Percentiles rank a stretch among this genome's conserved stretches.
Conservation (phyloP, 2,888 invertebrate genomes). For the Cantharis rufa region DNA sequence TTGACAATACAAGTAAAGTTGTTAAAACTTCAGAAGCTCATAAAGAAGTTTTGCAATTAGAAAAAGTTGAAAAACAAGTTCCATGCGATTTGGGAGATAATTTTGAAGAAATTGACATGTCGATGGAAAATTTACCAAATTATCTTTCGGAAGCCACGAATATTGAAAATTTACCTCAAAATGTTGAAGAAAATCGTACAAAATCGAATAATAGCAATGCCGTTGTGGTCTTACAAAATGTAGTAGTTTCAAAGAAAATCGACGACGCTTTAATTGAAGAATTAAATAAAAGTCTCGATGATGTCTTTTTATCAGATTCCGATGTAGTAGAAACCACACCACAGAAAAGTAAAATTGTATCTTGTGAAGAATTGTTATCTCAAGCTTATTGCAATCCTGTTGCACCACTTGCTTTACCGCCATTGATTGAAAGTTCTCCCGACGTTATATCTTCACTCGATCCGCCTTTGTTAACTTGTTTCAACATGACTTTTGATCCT, state of each 20-base stretch:
- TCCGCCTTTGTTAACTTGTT: conserved; percentile 7
- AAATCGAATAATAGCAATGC: not conserved
- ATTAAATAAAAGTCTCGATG: conserved; percentile 17
- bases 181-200: conserved; percentile 20
- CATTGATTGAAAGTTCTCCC: conserved; percentile 6
- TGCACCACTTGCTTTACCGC: conserved; percentile 5
- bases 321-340: conserved; percentile 48
- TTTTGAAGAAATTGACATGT: conserved; percentile 18
- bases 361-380: conserved; percentile 12
- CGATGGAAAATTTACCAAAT: conserved; percentile 11
- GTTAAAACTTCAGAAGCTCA: not conserved
- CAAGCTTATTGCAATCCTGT: conserved; percentile 12
- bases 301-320: conserved; percentile 35
- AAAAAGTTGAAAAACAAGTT: not conserved
- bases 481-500: conserved; percentile 33
- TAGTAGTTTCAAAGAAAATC: not conserved
- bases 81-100: conserved; percentile 11
- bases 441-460: conserved; percentile 7
- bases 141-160: not conserved
- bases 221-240: not conserved
- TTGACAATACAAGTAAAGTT: not conserved
- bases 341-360: conserved; percentile 29
- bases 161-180: conserved; percentile 6
- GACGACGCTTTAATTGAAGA: not conserved
- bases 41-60: not conserved